These are phyloP conservation scores for Oligia fasciuncula DNA, from an alignment of 2,888 invertebrate genomes.

Conservation along the genomic window DNA sequence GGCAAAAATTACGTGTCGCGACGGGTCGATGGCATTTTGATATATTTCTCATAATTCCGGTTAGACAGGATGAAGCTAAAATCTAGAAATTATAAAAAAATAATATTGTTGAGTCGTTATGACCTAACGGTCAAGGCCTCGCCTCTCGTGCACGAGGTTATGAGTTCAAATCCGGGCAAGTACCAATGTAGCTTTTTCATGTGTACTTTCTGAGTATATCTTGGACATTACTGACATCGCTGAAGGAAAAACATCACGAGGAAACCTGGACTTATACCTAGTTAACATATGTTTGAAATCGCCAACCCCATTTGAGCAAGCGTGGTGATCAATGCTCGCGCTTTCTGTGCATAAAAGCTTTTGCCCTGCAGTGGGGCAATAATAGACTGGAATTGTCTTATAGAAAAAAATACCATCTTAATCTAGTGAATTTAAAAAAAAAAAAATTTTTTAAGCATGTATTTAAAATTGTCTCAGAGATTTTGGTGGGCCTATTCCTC, in stretches of 20 bases:
- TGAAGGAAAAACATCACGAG: background rate
- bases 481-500: background rate
- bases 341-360: background rate
- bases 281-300: background rate
- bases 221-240: background rate
- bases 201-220: background rate
- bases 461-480: background rate
- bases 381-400: background rate
- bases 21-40: conserved; percentile 22
- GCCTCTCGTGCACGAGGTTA: background rate
- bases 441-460: background rate
- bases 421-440: background rate
- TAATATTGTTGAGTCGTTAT: background rate
- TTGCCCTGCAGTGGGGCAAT: background rate
- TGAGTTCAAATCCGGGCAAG: background rate
- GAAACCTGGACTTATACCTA: background rate
- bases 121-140: background rate
- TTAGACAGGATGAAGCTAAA: conserved; percentile 10
- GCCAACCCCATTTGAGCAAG: background rate
- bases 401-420: background rate
- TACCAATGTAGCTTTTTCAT: background rate
- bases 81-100: background rate
- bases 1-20: background rate
- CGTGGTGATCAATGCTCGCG: background rate
- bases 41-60: conserved; percentile 23